These are phyloP conservation scores for Lacanobia oleracea DNA, from an alignment of 2,888 invertebrate species.

Conservation along the genomic window DNA sequence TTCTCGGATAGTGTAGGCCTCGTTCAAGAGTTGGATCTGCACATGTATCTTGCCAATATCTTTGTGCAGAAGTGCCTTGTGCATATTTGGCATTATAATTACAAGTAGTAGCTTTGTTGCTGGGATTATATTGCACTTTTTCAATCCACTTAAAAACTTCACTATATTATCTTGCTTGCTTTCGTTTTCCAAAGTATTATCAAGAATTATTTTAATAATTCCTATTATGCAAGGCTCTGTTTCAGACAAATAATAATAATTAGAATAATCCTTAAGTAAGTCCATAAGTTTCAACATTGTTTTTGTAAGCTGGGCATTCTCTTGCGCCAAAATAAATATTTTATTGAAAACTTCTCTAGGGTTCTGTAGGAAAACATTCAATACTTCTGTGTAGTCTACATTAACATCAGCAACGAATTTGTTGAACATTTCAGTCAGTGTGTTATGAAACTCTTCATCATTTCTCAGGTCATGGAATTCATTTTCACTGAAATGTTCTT, in stretches of 20 bases:
- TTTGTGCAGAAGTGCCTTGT: slow-evolving; percentile 76
- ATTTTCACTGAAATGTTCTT: slow-evolving; percentile 75
- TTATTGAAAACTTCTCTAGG: slow-evolving; percentile 78
- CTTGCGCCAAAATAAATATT: slow-evolving; percentile 79
- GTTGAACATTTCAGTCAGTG: slow-evolving; percentile 82
- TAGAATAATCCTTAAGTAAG: slow-evolving; percentile 76
- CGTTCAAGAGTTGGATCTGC: slow-evolving; percentile 75
- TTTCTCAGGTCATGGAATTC: slow-evolving; percentile 73
- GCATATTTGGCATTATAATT: slow-evolving; percentile 83
- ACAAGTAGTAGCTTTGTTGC: slow-evolving; percentile 78
- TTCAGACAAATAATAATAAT: slow-evolving; percentile 80
- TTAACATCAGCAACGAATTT: slow-evolving; percentile 77
- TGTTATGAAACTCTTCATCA: slow-evolving; percentile 71
- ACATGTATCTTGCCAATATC: slow-evolving; percentile 73
- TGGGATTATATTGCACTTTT: slow-evolving; percentile 73
- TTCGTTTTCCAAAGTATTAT: slow-evolving; percentile 71
- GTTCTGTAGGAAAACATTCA: slow-evolving; percentile 82
- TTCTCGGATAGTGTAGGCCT: slow-evolving; percentile 75
- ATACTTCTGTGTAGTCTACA: slow-evolving; percentile 75
- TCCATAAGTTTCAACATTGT: slow-evolving; percentile 82
- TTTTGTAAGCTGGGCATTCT: slow-evolving; percentile 78
- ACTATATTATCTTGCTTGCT: slow-evolving; percentile 75
- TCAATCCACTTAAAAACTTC: slow-evolving; percentile 78
- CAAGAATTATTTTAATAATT: slow-evolving; percentile 73
- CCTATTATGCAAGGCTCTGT: slow-evolving; percentile 80